A percentile compares a stretch with the other conserved stretches of the same genome.
phyloP scores from a whole-genome alignment of 2,888 invertebrate species.

The Tyria jacobaeae region DNA sequence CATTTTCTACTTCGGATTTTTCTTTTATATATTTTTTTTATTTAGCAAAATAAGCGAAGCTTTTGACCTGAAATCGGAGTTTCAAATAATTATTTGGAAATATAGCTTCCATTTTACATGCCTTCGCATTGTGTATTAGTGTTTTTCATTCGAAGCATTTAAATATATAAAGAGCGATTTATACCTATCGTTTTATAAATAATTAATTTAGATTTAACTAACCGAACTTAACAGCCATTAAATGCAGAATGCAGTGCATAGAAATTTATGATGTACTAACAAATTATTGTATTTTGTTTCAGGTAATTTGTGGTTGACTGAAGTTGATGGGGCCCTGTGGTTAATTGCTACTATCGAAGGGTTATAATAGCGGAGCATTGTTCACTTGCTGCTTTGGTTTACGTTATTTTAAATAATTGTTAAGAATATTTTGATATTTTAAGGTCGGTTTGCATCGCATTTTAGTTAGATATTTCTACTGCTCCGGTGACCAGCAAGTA shows the following conservation, averaged over 20 bases:
- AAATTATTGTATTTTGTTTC: conserved; percentile 60
- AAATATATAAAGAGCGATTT: background rate
- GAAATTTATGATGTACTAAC: conserved; percentile 47
- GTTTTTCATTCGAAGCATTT: background rate
- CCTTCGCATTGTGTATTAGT: background rate
- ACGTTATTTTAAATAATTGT: background rate
- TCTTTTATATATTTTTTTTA: no score
- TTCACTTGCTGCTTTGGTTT: conserved; percentile 7
- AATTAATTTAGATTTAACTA: conserved; percentile 4
- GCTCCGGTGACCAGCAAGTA: no score
- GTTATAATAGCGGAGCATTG: conserved; percentile 14
- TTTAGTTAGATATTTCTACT: no score
- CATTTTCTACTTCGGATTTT: no score
- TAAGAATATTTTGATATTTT: background rate
- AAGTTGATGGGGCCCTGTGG: conserved; percentile 37
- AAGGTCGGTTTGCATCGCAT: background rate
- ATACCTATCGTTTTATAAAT: background rate
- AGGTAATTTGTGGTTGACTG: conserved; percentile 57
- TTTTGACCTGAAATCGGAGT: no score
- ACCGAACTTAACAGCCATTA: conserved; percentile 17
- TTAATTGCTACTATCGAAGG: conserved; percentile 34
- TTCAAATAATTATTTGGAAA: no score
- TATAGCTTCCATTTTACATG: no score
- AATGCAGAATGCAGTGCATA: conserved; percentile 18
- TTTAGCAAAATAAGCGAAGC: no score